Conservation (phyloP, 2,113 vertebrate genomes). For the Zosterops borbonicus region DNA sequence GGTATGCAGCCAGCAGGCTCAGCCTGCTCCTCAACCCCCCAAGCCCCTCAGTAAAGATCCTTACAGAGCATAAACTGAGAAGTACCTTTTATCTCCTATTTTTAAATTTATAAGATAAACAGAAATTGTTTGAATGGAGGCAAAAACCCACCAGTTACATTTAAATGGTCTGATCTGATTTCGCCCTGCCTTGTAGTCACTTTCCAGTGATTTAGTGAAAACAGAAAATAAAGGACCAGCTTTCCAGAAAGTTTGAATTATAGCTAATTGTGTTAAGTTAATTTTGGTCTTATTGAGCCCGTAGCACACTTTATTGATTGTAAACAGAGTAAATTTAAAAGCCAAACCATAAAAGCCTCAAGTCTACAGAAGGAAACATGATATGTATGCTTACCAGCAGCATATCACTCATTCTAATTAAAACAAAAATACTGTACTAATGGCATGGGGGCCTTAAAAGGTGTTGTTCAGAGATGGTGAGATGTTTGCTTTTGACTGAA, state of each 20-base stretch:
- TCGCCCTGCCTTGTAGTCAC: neutral
- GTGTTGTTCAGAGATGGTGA: neutral
- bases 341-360: slow-evolving; percentile 42
- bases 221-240: neutral
- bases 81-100: neutral
- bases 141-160: neutral
- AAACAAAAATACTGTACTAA: slow-evolving; percentile 48
- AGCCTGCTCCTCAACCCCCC: neutral
- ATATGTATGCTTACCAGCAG: slow-evolving; percentile 9
- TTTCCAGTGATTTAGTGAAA: neutral
- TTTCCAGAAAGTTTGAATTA: slow-evolving; percentile 33
- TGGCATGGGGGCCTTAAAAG: neutral
- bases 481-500: neutral
- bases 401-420: slow-evolving; percentile 46
- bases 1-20: neutral
- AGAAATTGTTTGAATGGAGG: neutral
- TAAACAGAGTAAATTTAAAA: slow-evolving; percentile 49
- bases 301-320: slow-evolving; percentile 8
- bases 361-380: slow-evolving; percentile 43
- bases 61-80: neutral
- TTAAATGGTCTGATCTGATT: neutral
- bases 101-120: neutral
- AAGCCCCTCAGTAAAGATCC: neutral
- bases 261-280: slow-evolving; percentile 36
- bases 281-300: slow-evolving; percentile 38